phyloP scores from a whole-genome alignment of 2,113 vertebrate genomes.

The Sialia sialis region DNA sequence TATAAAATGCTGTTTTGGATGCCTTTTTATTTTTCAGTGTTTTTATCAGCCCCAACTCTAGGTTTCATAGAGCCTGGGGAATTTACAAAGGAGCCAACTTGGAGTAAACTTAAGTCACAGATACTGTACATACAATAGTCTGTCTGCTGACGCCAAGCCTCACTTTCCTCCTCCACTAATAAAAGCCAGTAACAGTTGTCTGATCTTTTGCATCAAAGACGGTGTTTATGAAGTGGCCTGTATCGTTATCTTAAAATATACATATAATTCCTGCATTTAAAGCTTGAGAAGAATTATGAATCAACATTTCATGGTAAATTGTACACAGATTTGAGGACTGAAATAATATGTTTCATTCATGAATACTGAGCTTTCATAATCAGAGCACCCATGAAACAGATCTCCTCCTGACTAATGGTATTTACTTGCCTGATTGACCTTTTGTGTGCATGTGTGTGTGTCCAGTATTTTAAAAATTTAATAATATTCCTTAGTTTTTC shows the following conservation, averaged over 20 bases:
- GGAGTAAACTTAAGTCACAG: conserved; percentile 33
- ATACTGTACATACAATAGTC: conserved; percentile 41
- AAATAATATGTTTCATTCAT: conserved; percentile 11
- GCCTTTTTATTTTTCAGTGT: conserved; percentile 58
- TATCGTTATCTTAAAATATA: conserved; percentile 34
- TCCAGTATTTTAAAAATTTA: not conserved
- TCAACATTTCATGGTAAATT: conserved; percentile 50
- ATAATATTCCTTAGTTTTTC: not conserved
- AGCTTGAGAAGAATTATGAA: conserved; percentile 42
- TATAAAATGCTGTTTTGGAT: conserved; percentile 68
- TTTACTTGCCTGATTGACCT: not conserved
- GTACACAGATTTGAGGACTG: not conserved
- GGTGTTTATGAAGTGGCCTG: conserved; percentile 59
- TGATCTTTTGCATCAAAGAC: conserved; percentile 71
- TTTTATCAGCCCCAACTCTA: conserved; percentile 63
- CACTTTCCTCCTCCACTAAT: conserved; percentile 49
- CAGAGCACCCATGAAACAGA: not conserved
- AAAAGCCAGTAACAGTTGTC: conserved; percentile 62
- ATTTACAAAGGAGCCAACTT: conserved; percentile 64
- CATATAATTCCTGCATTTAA: conserved; percentile 37
- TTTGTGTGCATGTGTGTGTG: not conserved
- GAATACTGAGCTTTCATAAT: not conserved
- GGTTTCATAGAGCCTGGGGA: conserved; percentile 62
- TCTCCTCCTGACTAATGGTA: not conserved
- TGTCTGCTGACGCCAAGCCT: conserved; percentile 49